These are phyloP conservation scores for Dynastes grantii DNA, from an alignment of 2,888 invertebrate genomes.

Conservation along the genomic window DNA sequence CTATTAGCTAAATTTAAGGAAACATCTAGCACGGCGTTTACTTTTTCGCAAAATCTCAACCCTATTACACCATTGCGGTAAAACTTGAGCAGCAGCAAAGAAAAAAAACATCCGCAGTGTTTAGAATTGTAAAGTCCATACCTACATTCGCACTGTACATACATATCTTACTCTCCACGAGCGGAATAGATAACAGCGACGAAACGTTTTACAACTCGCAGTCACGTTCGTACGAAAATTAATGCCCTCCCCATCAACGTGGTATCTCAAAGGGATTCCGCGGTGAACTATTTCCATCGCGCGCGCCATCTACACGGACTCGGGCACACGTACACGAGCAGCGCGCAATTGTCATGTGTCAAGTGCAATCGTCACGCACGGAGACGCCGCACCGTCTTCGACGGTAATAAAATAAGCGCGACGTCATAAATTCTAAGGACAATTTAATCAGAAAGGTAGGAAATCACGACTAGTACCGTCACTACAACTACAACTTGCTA, in stretches of 20 bases:
- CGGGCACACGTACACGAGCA: neutral
- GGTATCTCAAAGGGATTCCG: slow-evolving; percentile 18
- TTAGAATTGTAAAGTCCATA: slow-evolving; percentile 12
- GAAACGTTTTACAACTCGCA: slow-evolving; percentile 2
- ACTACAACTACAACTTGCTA: no score
- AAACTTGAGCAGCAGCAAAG: neutral
- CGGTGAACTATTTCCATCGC: slow-evolving; percentile 6
- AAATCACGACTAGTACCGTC: slow-evolving; percentile 23
- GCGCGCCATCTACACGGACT: neutral
- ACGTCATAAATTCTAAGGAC: slow-evolving; percentile 43
- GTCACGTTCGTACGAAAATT: slow-evolving; percentile 6
- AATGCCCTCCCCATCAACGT: slow-evolving; percentile 4
- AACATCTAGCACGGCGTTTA: no score
- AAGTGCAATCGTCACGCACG: slow-evolving; percentile 29
- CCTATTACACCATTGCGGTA: no score
- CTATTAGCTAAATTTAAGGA: no score
- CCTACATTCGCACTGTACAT: neutral
- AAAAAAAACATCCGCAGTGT: slow-evolving; percentile 7
- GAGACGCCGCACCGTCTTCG: slow-evolving; percentile 24
- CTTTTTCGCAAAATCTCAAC: no score
- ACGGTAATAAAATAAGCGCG: slow-evolving; percentile 28
- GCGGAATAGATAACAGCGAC: neutral
- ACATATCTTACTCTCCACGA: neutral
- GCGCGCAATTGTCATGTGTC: slow-evolving; percentile 16
- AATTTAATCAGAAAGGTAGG: slow-evolving; percentile 40